Base-by-base conservation (phyloP, 1,140 invertebrate species). In the Leptinotarsa defecta region DNA sequence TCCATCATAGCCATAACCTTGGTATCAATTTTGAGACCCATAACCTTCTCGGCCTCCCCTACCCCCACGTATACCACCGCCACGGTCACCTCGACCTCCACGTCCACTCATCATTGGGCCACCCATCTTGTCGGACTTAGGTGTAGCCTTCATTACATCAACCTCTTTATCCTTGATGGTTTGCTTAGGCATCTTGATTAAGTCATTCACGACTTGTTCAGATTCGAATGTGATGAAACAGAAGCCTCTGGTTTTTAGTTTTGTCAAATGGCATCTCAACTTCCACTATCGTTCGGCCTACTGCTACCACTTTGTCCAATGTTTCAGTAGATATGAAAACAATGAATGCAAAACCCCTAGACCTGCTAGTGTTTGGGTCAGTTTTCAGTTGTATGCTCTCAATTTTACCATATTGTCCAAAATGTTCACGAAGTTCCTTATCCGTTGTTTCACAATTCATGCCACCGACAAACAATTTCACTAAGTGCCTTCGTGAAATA, bases 201-300 rank as follows among this genome's bases (percentile, higher is more conserved):
- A 88, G 83, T 96, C 94, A 83, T 95, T 95, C 8, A 96, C 95
- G 67, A 96, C 93, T 86, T 96, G 93, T 86, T 96, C 95, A 63
- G 94, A 95, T 84, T 97, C 95, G 85, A 97, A 97, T 78, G 96
- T 97, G 83, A 98, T 95, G 83, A 97, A 98, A 84, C 95, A 97
- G 88, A 97, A 98, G 71, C 94, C 95, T 88, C 85, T 98, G 95
- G 84, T 96, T 97, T 88, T 98, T 97, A 86, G 92, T 92, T 86
- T 98, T 98, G 84, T 98, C 96, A 84, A 96, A 97, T 71, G 97
- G 96, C 92, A 97, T 95, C 87, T 98, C 96, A 69, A 98, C 91
- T 81, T 98, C 95, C 68, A 95, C 91, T 78, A 98, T 95, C 95
- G 96, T 77, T 96, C 94, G 4, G 20, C 93, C 93, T 65, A 91